Base-by-base conservation (phyloP, 2,113 vertebrate species). In the Pseudorhombus dupliciocellatus region DNA sequence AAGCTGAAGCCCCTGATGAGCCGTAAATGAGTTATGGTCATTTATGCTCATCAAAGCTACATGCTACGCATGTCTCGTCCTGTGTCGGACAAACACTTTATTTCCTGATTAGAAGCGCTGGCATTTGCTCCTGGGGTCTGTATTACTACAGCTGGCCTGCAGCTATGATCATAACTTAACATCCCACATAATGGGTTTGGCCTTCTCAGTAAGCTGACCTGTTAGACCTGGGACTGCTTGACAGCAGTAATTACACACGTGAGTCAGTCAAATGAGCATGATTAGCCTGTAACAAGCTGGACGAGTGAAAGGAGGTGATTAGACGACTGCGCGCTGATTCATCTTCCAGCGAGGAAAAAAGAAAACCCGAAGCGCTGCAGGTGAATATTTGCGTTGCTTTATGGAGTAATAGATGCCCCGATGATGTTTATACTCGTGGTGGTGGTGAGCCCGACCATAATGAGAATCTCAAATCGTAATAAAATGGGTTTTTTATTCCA, bases 131-230 rank as follows among this genome's bases (percentile, higher is more conserved):
- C 82, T 87, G 16, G 24, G 87, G 86, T 85, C 66, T 81, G 75
- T 57, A 81, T 84, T 81, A 84, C 84, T 84, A 73, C 89, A 90
- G 85, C 87, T 86, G 88, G 80, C 82, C 86, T 24, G 66, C 68
- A 82, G 86, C 90, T 80, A 87, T 81, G 85, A 89, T 90, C 85
- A 92, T 90, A 91, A 90, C 82, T 92, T 91, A 88, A 69, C 72
- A 21, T 86, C 79, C 56, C 34, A 58, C 28, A 79, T 90, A 89
- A 91, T 90, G 74, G 84, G 60, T 77, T 62, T 26, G 66, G 85
- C 75, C 79, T 81, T 84, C 73, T 63, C 65, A 85, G 84, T 77
- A 79, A 69, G 79, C 85, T 87, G 87, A 90, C 91, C 91, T 81
- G 90, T 85, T 83, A 75, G 85, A 86, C 65, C 68, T 57, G 72